phyloP scores from a whole-genome alignment of 2,797 vertebrate genomes.

The Rhabdomys pumilio region DNA sequence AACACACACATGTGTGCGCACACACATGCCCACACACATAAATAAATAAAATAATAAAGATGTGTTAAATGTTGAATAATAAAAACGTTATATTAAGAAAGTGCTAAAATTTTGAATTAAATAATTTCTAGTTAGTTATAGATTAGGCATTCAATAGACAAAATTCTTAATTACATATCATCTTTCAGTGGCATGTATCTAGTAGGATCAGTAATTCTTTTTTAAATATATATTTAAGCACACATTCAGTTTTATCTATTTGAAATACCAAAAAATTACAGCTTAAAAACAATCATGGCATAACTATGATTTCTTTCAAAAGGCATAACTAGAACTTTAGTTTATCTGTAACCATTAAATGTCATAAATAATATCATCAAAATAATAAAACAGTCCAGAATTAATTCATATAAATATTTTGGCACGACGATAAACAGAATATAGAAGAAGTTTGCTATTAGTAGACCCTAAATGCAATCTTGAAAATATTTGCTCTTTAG shows the following conservation, averaged over 20 bases:
- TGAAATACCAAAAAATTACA: neutral
- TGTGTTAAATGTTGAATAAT: neutral
- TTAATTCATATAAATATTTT: neutral
- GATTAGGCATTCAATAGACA: neutral
- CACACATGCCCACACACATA: neutral
- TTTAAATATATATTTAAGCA: neutral
- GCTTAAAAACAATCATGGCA: neutral
- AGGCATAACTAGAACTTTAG: neutral
- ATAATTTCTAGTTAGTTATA: neutral
- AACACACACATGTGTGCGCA: fast-evolving
- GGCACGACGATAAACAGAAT: neutral
- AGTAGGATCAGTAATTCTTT: neutral
- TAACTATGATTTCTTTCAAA: neutral
- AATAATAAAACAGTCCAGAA: neutral
- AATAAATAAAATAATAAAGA: neutral
- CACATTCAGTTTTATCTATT: neutral
- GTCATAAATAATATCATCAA: neutral
- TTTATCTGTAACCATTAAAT: constrained; percentile 1
- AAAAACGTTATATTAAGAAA: neutral
- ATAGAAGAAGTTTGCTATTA: neutral
- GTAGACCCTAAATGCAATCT: neutral
- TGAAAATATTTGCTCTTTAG: neutral
- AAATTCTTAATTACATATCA: neutral
- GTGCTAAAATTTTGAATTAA: neutral
- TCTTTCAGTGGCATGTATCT: neutral